Evolutionary conservation across 2,797 vertebrate species (phyloP).

Genomic region (Eremophila alpestris): DNA sequence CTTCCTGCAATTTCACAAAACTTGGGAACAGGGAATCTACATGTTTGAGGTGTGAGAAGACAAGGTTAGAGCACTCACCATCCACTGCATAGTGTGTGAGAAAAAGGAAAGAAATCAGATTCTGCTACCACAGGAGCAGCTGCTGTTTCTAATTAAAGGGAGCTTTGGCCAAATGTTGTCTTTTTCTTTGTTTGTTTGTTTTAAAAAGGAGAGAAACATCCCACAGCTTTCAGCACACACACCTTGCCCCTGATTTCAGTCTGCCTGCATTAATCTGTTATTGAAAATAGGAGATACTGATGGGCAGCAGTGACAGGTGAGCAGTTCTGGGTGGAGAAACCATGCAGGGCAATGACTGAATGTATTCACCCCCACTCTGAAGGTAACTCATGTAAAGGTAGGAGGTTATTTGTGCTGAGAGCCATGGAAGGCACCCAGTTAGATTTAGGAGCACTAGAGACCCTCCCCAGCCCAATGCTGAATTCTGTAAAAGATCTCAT

Average conservation of each 20-base stretch:
- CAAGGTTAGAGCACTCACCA: not conserved
- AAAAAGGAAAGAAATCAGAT: not conserved
- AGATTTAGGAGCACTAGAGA: not conserved
- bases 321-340: not conserved
- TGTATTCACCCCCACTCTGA: not conserved
- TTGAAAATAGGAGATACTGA: not conserved
- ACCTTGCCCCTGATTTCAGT: not conserved
- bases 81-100: not conserved
- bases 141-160: not conserved
- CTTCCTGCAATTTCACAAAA: conserved; percentile 34
- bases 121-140: not conserved
- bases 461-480: not conserved
- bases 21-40: conserved; percentile 31
- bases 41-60: conserved; percentile 15
- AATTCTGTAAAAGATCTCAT: not conserved
- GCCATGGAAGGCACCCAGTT: not conserved
- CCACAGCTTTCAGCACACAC: not conserved
- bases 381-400: not conserved
- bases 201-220: not conserved
- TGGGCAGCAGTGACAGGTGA: not conserved
- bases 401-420: not conserved
- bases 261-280: not conserved
- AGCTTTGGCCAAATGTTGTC: not conserved
- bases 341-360: accelerated
- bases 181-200: not conserved